Evolutionary conservation across 1,140 invertebrate genomes (phyloP).

Genomic region (Drosophila watanabei): DNA sequence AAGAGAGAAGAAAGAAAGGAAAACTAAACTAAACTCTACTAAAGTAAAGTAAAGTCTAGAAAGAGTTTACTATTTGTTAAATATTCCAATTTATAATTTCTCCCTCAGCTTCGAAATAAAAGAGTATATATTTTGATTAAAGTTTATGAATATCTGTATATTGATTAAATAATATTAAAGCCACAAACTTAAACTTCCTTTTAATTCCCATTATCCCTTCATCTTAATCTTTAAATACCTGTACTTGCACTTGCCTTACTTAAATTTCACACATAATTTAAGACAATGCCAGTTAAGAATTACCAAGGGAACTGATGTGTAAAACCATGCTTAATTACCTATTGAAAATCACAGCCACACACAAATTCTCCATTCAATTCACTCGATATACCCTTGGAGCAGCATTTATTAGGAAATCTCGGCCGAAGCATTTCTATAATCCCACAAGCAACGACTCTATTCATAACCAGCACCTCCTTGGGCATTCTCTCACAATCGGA

Average conservation of each 20-base stretch:
- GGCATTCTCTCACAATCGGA: constrained; percentile 64
- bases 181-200: not conserved
- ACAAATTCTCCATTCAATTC: constrained; percentile 6
- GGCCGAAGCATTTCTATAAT: constrained; percentile 14
- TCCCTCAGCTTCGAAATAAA: not conserved
- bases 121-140: too few species aligned
- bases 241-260: not conserved
- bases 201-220: too few species aligned
- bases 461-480: constrained; percentile 38
- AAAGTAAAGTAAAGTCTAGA: not conserved
- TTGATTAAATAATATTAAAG: not conserved
- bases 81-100: too few species aligned
- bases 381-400: not conserved
- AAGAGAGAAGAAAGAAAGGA: not conserved
- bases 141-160: not conserved
- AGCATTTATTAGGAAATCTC: constrained; percentile 9
- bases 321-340: constrained; percentile 18
- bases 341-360: constrained; percentile 7
- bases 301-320: not conserved
- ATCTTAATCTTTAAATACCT: not conserved
- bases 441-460: constrained; percentile 21
- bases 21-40: too few species aligned
- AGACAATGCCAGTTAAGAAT: not conserved
- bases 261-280: constrained; percentile 5
- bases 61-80: too few species aligned